Percentiles rank a stretch among this genome's conserved stretches.
phyloP scores from a whole-genome alignment of 2,888 invertebrate genomes.

The Phaonia tiefii region DNA sequence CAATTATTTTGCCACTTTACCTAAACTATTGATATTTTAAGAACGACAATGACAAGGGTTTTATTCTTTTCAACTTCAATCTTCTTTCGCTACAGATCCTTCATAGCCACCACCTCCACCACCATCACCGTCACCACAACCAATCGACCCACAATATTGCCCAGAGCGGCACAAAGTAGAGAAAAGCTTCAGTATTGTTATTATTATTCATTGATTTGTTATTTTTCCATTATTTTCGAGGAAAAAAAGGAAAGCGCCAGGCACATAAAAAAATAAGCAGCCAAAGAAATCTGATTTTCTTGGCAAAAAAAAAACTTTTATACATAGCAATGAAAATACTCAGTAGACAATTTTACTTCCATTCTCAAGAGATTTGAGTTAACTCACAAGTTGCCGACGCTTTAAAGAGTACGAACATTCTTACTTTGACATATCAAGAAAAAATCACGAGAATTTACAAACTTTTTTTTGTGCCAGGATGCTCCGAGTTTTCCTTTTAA shows the following conservation, averaged over 20 bases:
- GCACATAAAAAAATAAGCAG: not conserved
- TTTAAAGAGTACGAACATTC: too few species aligned
- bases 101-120: not conserved
- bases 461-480: conserved; percentile 36
- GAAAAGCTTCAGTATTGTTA: conserved; percentile 49
- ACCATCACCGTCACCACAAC: not conserved
- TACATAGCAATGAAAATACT: conserved; percentile 28
- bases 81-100: not conserved
- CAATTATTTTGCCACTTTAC: conserved; percentile 60
- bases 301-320: not conserved
- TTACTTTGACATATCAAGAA: conserved; percentile 4
- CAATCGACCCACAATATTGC: too few species aligned
- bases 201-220: conserved; percentile 67
- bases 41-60: conserved; percentile 60
- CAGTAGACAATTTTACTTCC: conserved; percentile 45
- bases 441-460: conserved; percentile 31
- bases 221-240: conserved; percentile 63
- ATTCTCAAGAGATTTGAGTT: conserved; percentile 13
- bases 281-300: conserved; percentile 38
- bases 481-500: conserved; percentile 59
- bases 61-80: conserved; percentile 11
- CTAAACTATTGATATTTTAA: conserved; percentile 65
- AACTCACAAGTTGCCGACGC: too few species aligned
- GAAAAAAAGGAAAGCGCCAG: conserved; percentile 6
- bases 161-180: conserved; percentile 14